Conservation (phyloP, 2,113 vertebrate genomes). For the Lichenostomus cassidix region DNA sequence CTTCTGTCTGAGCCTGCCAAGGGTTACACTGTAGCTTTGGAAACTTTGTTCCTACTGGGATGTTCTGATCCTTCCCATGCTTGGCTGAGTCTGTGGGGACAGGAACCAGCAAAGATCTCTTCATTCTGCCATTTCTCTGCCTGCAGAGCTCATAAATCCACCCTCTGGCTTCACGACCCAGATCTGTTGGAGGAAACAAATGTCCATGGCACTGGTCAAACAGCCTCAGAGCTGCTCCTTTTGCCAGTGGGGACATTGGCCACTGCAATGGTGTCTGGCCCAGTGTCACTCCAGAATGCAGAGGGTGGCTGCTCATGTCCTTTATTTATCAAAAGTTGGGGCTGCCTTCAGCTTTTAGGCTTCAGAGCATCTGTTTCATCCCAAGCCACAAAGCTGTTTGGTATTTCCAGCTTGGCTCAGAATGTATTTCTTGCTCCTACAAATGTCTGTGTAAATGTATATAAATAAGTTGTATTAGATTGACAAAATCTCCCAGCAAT, state of each 20-base stretch:
- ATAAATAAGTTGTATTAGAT: background rate
- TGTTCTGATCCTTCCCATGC: background rate
- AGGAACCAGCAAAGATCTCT: background rate
- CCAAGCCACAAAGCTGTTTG: background rate
- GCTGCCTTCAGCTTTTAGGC: background rate
- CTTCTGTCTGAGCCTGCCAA: background rate
- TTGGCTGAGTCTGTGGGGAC: background rate
- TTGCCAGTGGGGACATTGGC: background rate
- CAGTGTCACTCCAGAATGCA: background rate
- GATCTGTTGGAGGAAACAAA: background rate
- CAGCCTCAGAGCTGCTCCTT: background rate
- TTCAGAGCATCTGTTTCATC: background rate
- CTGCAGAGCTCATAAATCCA: slow-evolving; percentile 12
- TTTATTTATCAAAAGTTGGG: background rate
- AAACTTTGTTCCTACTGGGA: background rate
- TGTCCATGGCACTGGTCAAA: background rate
- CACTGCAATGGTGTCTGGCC: background rate
- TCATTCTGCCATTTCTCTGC: background rate
- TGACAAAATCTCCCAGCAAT: background rate
- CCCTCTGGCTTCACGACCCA: background rate
- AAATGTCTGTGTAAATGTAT: background rate
- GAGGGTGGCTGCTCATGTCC: background rate
- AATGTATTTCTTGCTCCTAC: background rate
- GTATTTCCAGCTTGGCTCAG: background rate
- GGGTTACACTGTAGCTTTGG: background rate